phyloP scores from a whole-genome alignment of 1,140 invertebrate genomes.

The Amyelois transitella region DNA sequence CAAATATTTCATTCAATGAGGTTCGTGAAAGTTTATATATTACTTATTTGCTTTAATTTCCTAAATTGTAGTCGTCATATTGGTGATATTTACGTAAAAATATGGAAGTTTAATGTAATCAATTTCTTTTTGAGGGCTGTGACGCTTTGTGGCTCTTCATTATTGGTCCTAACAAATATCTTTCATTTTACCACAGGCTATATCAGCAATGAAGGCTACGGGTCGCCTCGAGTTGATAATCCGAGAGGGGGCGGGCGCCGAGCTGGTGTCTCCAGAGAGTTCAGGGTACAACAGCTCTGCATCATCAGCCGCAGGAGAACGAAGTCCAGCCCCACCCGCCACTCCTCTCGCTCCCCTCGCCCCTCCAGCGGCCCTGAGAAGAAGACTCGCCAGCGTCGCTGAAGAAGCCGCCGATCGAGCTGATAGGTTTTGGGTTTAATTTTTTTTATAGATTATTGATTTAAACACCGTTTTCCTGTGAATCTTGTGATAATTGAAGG shows the following conservation, averaged over 20 bases:
- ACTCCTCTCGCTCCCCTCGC: conserved; percentile 73
- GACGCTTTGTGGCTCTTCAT: background rate
- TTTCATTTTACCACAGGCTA: conserved; percentile 63
- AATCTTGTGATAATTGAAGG: no score
- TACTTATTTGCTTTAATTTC: background rate
- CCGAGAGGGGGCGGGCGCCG: conserved; percentile 82
- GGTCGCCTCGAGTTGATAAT: conserved; percentile 83
- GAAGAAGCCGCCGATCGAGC: conserved; percentile 77
- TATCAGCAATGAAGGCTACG: conserved; percentile 84
- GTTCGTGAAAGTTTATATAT: conserved; percentile 57
- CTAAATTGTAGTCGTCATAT: no score
- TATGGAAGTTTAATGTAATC: no score
- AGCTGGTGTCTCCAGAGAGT: conserved; percentile 85
- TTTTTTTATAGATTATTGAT: background rate
- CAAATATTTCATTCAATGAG: conserved; percentile 86
- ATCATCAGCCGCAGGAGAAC: conserved; percentile 83
- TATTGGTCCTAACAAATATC: no score
- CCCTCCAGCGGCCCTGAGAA: conserved; percentile 67
- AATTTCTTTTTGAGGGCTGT: background rate
- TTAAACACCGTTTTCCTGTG: no score
- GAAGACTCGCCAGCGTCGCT: conserved; percentile 80
- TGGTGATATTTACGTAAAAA: no score
- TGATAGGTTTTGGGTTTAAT: conserved; percentile 51
- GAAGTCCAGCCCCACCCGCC: conserved; percentile 75
- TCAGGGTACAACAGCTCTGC: conserved; percentile 87